Conservation (phyloP, 2,113 vertebrate species). For the Malurus alboscapulatus region DNA sequence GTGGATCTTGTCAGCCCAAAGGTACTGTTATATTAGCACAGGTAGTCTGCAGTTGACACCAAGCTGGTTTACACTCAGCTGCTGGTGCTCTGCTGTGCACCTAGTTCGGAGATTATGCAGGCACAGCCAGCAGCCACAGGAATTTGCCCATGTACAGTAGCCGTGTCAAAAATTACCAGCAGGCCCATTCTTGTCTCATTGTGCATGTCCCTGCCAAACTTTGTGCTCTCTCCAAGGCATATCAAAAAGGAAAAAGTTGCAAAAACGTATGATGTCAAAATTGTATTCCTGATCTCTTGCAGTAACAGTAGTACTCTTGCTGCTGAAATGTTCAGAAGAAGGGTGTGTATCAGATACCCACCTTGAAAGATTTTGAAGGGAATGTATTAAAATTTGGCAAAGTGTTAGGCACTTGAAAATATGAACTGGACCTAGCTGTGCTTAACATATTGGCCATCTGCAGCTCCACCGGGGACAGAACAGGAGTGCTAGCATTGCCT, state of each 20-base stretch:
- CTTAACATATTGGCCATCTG: neutral
- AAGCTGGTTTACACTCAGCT: neutral
- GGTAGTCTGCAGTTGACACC: neutral
- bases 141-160: neutral
- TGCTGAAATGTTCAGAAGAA: neutral
- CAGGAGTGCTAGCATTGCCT: neutral
- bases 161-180: neutral
- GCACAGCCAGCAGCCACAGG: neutral
- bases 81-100: neutral
- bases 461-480: neutral
- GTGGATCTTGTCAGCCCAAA: neutral
- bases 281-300: neutral
- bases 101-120: neutral
- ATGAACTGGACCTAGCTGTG: neutral
- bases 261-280: neutral
- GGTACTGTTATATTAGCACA: neutral
- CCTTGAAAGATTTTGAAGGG: neutral
- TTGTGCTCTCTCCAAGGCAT: neutral
- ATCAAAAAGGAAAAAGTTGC: neutral
- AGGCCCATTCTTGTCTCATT: neutral
- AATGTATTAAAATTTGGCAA: neutral
- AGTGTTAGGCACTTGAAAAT: neutral
- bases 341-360: accelerated
- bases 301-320: neutral
- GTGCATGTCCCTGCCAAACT: neutral